Base-by-base conservation (phyloP, 2,113 vertebrate genomes). In the Catharus fuscescens region DNA sequence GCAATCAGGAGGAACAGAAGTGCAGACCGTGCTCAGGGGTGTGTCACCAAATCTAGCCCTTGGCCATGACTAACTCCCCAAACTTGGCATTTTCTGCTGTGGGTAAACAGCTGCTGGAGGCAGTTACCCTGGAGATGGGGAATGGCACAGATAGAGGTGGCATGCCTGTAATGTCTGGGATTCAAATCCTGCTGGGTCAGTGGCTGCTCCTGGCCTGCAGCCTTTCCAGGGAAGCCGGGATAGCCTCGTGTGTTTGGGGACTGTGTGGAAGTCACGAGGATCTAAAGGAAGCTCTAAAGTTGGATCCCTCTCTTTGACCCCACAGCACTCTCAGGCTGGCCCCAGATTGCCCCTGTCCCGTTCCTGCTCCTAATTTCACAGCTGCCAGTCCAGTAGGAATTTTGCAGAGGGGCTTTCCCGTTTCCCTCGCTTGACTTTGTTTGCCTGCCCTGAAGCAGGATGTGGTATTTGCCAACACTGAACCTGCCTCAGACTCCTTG, bases 101-200 rank as follows among this genome's bases (percentile, higher is more conserved):
- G 40, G 18, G 84, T 91, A 88, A 95, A 88, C 88, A 93, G 88
- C 85, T 74, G 67, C 88, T 92, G 95, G 32, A 95, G 85, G 65
- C 88, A 96, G 95, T 96, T 96, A n/a, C 83, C 86, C 86, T 86
- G 94, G 93, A 92, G 90, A 95, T 91, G 6, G 86, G 74, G 70
- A 91, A 56, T 4, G 23, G 74, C 28, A 34, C 64, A 57, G 94
- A 83, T 83, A 95, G 94, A 92, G 88, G 80, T 34, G 69, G 81
- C 81, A 76, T 59, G 94, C 77, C 61, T 72, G 90, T 59, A 38
- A 91, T 79, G 74, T 85, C 84, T 92, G 70, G 23, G 95, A 95
- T 69, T 84, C 79, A 70, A 24, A 87, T 72, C 29, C 11, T 85
- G 93, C 96, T 87, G 92, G 90, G 90, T 80, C 90, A 93, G 85